Evolutionary conservation across 2,113 vertebrate genomes (phyloP).

Genomic region (Spheniscus mendiculus): DNA sequence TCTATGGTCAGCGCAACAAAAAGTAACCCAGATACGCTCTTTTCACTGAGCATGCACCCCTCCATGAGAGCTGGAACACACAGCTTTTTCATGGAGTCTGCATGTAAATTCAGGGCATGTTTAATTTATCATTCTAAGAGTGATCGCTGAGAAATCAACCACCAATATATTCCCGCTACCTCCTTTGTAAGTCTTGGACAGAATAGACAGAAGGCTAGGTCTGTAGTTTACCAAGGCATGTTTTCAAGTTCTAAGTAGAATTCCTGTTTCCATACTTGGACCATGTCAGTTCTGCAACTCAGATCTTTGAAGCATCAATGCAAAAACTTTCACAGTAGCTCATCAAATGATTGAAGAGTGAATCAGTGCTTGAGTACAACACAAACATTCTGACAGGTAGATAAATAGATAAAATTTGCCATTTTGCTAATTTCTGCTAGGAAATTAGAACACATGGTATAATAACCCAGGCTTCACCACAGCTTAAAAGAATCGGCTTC

Average conservation of each 20-base stretch:
- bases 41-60: background rate
- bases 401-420: background rate
- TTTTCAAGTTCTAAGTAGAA: background rate
- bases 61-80: rapidly evolving
- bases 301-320: background rate
- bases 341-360: background rate
- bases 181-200: background rate
- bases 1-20: background rate
- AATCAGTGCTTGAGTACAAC: background rate
- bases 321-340: background rate
- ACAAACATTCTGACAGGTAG: background rate
- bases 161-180: background rate
- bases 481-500: background rate
- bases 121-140: background rate
- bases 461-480: background rate
- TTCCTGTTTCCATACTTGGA: rapidly evolving
- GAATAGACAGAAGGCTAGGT: background rate
- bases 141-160: background rate
- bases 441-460: background rate
- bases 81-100: background rate
- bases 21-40: background rate
- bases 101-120: background rate
- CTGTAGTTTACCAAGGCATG: background rate
- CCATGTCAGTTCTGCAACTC: background rate
- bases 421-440: background rate